Conservation (phyloP, 1,140 invertebrate genomes). For the Hydropsyche tenuis region DNA sequence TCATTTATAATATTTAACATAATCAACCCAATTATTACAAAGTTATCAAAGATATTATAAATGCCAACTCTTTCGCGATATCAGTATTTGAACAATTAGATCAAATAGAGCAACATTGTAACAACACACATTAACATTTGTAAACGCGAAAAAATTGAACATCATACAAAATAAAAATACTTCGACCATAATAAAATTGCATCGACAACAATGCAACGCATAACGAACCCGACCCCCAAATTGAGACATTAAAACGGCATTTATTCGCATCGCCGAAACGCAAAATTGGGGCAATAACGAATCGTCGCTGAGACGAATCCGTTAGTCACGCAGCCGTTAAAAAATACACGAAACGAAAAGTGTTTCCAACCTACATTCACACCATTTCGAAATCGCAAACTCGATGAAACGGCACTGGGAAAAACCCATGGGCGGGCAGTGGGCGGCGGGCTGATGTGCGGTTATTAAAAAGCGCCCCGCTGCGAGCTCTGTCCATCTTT, state of each 20-base stretch:
- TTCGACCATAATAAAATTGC: neutral
- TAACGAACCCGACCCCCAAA: constrained; percentile 28
- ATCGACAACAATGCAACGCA: neutral
- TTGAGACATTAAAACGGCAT: constrained; percentile 44
- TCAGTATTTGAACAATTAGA: too few species aligned
- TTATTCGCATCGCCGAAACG: constrained; percentile 46
- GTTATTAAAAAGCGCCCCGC: constrained; percentile 48
- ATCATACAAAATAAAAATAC: too few species aligned
- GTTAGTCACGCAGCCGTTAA: constrained; percentile 5
- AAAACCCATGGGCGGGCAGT: neutral
- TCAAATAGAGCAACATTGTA: too few species aligned
- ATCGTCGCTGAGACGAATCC: constrained; percentile 33
- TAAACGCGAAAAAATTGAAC: too few species aligned
- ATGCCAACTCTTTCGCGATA: too few species aligned
- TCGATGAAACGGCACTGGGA: too few species aligned
- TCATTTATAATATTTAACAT: too few species aligned
- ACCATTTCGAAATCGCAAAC: too few species aligned
- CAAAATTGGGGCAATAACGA: constrained; percentile 42
- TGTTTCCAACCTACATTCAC: too few species aligned
- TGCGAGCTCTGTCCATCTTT: constrained; percentile 39
- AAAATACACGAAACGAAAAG: constrained; percentile 5
- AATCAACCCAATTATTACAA: too few species aligned
- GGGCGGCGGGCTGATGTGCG: constrained; percentile 39
- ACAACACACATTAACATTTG: too few species aligned
- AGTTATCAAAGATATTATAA: too few species aligned